Evolutionary conservation across 2,113 vertebrate genomes (phyloP), one percentile per base, ranked within the genome.

Genomic region (Hydropotes inermis): DNA sequence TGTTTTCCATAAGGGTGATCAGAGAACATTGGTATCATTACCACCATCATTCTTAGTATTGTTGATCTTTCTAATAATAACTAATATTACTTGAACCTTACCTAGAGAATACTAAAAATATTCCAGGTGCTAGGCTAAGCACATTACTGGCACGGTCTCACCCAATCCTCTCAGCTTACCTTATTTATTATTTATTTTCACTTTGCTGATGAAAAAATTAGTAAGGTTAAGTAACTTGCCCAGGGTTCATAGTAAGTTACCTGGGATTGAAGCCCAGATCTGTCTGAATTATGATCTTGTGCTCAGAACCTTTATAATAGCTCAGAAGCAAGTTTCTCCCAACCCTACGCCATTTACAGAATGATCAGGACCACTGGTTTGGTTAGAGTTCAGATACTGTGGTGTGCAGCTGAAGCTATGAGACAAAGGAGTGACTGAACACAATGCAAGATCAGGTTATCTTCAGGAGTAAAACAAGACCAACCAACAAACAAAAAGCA

Each of bases 391-490:
- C 12, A 54, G 52, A 27, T 94, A 47, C 23, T 91, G 76, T 28
- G 15, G 83, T 19, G 2, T 61, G 36, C 45, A 90, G 15, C 8
- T 89, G 10, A 45, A 61, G 2, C 57, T 74, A 64, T 16, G 60
- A 86, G 16, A 33, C 23, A 87, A 10, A 83, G 7, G 7, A 5
- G 0, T 39, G 17, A 27, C 1, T 2, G 1, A 23, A 6, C 13
- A 45, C 4, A 67, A 57, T 12, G 10, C 25, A 58, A 76, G 39
- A 61, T 30, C 33, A 91, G 14, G 95, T 81, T 89, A 54, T 45
- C 19, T 76, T 90, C 61, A 91, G 39, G 15, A 94, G 10, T 89
- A 61, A 96, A 74, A 88, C 17, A 52, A 87, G 89, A 67, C 7
- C 74, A 95, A 67, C 0, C 70, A 93, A 10, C 28, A 58, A 78